Base-by-base conservation (phyloP, 2,113 vertebrate species). In the Cyprinodon variegatus region DNA sequence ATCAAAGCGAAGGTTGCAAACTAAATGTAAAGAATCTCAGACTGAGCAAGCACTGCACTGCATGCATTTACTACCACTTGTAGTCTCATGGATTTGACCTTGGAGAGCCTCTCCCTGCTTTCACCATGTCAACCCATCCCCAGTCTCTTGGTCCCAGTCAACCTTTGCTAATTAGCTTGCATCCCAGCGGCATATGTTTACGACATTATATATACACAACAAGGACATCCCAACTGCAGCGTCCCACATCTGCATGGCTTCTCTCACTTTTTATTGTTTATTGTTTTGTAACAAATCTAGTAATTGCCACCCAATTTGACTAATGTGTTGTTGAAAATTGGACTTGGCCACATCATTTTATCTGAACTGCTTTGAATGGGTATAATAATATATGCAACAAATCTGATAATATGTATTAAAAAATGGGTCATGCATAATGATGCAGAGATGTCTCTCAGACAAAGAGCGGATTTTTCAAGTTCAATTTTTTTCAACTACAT, bases 81-180 rank as follows among this genome's bases (percentile, higher is more conserved):
- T 57, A 57, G 50, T 57, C 81, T 83, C 61, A 79, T 81, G 77
- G 75, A 67, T 88, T 88, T 87, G 84, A 91, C 90, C 90, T 91
- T 92, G 91, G 78, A 87, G 50, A 72, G 70, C 80, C 64, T 79
- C 68, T 65, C 68, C 40, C 65, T 40, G 59, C 29, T 29, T 50
- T 66, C 41, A 66, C 71, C 77, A 84, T 69, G 70, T 85, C 82
- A 74, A 50, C 64, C 61, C 80, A 36, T 71, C 64, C 38, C 22
- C 1, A 57, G 4, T 65, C 69, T 80, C 50, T 45, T 82, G 66
- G 90, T 89, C 81, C 81, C 81, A 75, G 86, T 90, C 89, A 90
- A 90, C 91, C 92, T 92, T 90, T 87, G 81, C 82, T 92, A 92
- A 93, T 93, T 92, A 92, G 88, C 80, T 87, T 85, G 83, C 80